phyloP scores from a whole-genome alignment of 2,797 vertebrate species.

The Mycteria americana region DNA sequence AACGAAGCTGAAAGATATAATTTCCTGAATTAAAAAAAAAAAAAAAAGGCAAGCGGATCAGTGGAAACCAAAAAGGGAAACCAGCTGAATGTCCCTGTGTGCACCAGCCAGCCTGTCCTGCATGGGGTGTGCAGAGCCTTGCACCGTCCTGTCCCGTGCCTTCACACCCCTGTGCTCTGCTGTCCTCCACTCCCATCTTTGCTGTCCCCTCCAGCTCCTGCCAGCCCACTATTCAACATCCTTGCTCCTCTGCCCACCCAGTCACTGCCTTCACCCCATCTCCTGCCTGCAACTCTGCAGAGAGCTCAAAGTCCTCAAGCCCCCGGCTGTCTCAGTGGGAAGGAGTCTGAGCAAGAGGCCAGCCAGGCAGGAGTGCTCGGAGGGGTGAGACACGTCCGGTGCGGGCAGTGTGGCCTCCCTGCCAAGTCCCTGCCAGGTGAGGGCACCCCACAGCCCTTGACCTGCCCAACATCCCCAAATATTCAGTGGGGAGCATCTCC shows the following conservation, averaged over 20 bases:
- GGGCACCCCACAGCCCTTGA: background rate
- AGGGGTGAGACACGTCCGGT: background rate
- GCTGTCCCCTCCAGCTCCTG: background rate
- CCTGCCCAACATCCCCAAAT: background rate
- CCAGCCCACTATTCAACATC: background rate
- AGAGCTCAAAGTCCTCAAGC: background rate
- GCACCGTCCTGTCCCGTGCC: background rate
- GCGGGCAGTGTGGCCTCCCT: background rate
- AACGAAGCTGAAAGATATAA: slow-evolving; percentile 52
- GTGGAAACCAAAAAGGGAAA: background rate
- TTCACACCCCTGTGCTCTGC: background rate
- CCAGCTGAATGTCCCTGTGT: background rate
- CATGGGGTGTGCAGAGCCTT: background rate
- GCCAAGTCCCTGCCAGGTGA: background rate
- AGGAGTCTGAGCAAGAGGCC: background rate
- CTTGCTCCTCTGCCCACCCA: background rate
- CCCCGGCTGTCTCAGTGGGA: background rate
- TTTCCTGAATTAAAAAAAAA: slow-evolving; percentile 30
- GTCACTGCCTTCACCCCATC: background rate
- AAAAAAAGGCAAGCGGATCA: background rate
- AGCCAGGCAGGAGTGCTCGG: background rate
- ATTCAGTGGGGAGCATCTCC: background rate
- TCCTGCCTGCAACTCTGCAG: background rate
- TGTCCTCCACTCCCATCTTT: background rate
- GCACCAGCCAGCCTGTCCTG: background rate